phyloP scores from a whole-genome alignment of 2,113 vertebrate species.

The Thinocorus orbignyianus region DNA sequence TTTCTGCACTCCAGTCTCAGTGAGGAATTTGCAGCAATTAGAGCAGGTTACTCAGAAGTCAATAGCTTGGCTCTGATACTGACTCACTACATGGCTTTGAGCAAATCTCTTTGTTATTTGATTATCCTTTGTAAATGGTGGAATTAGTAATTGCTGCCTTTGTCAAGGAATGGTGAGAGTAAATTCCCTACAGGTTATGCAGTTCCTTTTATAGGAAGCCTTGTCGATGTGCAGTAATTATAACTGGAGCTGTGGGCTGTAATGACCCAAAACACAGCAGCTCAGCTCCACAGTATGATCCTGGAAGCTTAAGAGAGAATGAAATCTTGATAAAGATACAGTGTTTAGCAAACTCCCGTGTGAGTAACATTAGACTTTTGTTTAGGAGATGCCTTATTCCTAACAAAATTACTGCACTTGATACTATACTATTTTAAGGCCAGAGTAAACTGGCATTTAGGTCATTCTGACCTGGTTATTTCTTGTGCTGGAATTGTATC shows the following conservation, averaged over 20 bases:
- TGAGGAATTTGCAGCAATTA: constrained; percentile 1
- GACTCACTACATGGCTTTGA: not conserved
- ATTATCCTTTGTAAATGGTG: constrained; percentile 41
- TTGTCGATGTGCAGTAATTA: constrained; percentile 35
- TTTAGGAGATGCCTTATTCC: not conserved
- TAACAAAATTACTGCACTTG: not conserved
- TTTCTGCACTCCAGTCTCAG: not conserved
- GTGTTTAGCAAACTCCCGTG: not conserved
- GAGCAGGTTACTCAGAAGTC: not conserved
- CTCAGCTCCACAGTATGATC: not conserved
- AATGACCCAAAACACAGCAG: not conserved
- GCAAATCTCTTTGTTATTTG: constrained; percentile 26
- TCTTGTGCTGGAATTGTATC: not conserved
- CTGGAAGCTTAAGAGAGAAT: not conserved
- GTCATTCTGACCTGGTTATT: not conserved
- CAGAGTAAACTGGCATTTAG: not conserved
- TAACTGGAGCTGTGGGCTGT: not conserved
- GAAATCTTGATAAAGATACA: not conserved
- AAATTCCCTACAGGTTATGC: constrained; percentile 24
- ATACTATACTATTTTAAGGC: not conserved
- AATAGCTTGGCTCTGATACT: not conserved
- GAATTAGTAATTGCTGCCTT: constrained; percentile 48
- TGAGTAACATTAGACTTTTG: not conserved
- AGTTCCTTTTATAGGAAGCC: constrained; percentile 14
- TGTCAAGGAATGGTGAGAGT: constrained; percentile 9